Evolutionary conservation across 2,888 invertebrate species (phyloP).

Genomic region (Penaeus monodon): DNA sequence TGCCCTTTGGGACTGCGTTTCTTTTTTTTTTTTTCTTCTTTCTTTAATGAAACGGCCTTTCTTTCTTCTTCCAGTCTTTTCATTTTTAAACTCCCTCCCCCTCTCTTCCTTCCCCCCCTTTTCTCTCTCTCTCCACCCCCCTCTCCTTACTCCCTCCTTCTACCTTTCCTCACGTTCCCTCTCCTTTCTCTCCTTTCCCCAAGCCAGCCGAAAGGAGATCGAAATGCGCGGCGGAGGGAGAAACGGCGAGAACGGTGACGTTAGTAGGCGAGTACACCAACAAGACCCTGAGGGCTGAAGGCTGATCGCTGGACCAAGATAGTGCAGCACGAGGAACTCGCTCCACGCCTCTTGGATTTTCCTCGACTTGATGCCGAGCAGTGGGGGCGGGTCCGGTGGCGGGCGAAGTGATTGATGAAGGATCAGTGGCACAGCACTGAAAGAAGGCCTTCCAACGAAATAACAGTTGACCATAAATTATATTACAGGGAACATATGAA

Average conservation of each 20-base stretch:
- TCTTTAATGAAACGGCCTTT: too few relatives aligned
- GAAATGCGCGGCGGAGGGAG: slow-evolving; percentile 43
- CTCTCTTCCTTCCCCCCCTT: too few relatives aligned
- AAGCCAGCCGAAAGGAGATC: background rate
- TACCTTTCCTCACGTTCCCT: background rate
- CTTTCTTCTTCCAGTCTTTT: too few relatives aligned
- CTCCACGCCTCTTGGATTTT: slow-evolving; percentile 82
- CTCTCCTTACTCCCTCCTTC: background rate
- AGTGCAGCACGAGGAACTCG: slow-evolving; percentile 84
- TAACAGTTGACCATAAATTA: too few relatives aligned
- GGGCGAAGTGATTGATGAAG: too few relatives aligned
- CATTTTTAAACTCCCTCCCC: background rate
- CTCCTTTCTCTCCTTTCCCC: background rate
- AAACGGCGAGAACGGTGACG: slow-evolving; percentile 62
- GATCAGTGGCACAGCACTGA: too few relatives aligned
- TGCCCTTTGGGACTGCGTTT: too few relatives aligned
- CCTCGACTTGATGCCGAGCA: slow-evolving; percentile 74
- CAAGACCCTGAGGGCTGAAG: slow-evolving; percentile 88
- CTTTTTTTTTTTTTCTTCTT: too few relatives aligned
- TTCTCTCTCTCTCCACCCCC: too few relatives aligned
- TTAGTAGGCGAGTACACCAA: slow-evolving; percentile 86
- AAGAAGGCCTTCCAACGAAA: too few relatives aligned
- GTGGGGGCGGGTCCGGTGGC: slow-evolving; percentile 8
- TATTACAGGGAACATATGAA: too few relatives aligned
- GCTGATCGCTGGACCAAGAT: slow-evolving; percentile 94